These are phyloP conservation scores for Pachymerium ferrugineum DNA, from an alignment of 2,888 invertebrate genomes.

Conservation along the genomic window DNA sequence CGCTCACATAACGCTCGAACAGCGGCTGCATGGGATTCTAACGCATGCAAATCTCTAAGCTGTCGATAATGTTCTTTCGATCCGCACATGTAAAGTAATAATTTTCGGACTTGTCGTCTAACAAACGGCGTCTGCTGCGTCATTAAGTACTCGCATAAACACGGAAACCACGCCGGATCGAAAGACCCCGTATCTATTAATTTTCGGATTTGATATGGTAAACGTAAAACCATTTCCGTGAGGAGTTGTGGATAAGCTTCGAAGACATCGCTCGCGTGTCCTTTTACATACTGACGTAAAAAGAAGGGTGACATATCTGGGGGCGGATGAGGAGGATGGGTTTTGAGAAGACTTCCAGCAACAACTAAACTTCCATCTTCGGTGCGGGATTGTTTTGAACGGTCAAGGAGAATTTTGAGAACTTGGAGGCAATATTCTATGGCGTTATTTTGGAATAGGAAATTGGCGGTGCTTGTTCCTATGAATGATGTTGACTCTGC, in stretches of 20 bases:
- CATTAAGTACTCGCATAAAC: slow-evolving; percentile 70
- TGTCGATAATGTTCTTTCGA: slow-evolving; percentile 93
- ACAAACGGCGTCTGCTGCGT: slow-evolving; percentile 70
- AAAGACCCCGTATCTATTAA: slow-evolving; percentile 36
- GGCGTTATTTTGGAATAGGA: slow-evolving; percentile 63
- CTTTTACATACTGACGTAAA: slow-evolving; percentile 71
- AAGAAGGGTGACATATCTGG: slow-evolving; percentile 97
- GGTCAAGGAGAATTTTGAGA: slow-evolving; percentile 61
- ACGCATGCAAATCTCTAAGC: slow-evolving; percentile 83
- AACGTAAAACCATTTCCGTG: slow-evolving; percentile 86
- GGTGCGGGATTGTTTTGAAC: slow-evolving; percentile 58
- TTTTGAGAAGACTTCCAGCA: slow-evolving; percentile 60
- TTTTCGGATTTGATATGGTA: slow-evolving; percentile 89
- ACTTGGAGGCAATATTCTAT: slow-evolving; percentile 68
- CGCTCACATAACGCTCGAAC: slow-evolving; percentile 42
- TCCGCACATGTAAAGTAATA: slow-evolving; percentile 85
- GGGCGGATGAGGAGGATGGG: slow-evolving; percentile 66
- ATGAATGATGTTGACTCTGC: slow-evolving; percentile 57
- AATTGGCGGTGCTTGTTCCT: slow-evolving; percentile 64
- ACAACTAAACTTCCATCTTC: slow-evolving; percentile 40
- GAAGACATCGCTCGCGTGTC: slow-evolving; percentile 85
- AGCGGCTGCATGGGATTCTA: slow-evolving; percentile 71
- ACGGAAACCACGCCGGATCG: slow-evolving; percentile 52
- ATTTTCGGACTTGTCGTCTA: slow-evolving; percentile 76
- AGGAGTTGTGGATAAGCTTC: slow-evolving; percentile 89